A percentile compares a stretch with the other conserved stretches of the same genome.
phyloP scores from a whole-genome alignment of 2,113 vertebrate genomes.

The Peromyscus leucopus region DNA sequence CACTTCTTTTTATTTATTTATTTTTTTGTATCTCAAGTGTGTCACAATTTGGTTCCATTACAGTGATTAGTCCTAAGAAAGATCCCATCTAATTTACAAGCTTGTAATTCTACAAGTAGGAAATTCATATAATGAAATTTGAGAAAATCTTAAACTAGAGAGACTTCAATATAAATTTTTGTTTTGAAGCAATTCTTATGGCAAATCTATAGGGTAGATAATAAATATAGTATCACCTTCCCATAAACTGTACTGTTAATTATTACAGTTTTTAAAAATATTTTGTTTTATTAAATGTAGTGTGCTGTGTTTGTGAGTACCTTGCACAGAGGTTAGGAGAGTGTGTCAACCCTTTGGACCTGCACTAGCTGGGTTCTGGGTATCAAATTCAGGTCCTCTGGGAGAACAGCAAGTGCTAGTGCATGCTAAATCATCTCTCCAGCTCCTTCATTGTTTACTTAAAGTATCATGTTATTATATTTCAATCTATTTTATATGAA shows the following conservation, averaged over 20 bases:
- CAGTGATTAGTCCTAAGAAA: neutral
- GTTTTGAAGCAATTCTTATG: conserved; percentile 9
- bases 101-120: neutral
- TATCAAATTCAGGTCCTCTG: neutral
- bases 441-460: neutral
- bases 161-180: neutral
- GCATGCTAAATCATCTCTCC: neutral
- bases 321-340: neutral
- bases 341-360: neutral
- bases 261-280: neutral
- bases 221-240: neutral
- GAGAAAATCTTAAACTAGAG: neutral
- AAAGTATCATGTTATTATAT: neutral
- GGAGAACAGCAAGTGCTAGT: neutral
- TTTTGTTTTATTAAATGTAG: neutral
- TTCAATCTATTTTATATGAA: neutral
- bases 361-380: neutral
- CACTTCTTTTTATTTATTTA: conserved; percentile 42
- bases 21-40: neutral
- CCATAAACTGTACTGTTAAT: neutral
- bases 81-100: neutral
- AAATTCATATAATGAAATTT: conserved; percentile 4
- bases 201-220: neutral
- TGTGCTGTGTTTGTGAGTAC: neutral
- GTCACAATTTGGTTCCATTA: neutral